phyloP scores from a whole-genome alignment of 2,113 vertebrate species.

The Tursiops truncatus region DNA sequence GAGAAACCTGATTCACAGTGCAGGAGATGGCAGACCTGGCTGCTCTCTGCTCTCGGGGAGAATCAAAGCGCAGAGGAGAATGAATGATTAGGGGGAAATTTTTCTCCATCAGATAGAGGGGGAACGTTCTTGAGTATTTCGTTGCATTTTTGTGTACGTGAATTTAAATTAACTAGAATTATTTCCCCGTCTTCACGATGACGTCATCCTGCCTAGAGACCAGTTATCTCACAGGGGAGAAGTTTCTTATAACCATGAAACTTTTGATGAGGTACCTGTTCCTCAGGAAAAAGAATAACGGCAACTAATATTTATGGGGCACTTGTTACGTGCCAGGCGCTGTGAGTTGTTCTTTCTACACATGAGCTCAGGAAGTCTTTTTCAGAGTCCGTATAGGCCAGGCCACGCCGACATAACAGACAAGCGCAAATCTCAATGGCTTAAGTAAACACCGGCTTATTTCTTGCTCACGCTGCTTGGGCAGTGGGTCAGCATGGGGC shows the following conservation, averaged over 20 bases:
- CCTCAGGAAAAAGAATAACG: background rate
- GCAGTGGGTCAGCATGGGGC: background rate
- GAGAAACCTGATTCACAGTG: background rate
- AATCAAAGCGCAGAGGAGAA: background rate
- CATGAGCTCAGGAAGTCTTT: background rate
- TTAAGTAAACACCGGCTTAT: background rate
- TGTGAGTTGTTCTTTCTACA: background rate
- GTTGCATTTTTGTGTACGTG: background rate
- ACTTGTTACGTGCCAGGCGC: too few relatives aligned
- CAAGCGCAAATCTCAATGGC: background rate
- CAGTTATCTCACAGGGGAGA: background rate
- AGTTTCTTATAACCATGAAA: background rate
- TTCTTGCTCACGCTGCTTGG: background rate
- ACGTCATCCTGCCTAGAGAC: background rate
- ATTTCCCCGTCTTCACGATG: background rate
- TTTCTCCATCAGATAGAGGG: background rate
- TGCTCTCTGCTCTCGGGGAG: background rate
- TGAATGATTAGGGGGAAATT: rapidly evolving
- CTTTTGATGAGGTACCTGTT: background rate
- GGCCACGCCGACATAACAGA: background rate
- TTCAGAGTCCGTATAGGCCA: background rate
- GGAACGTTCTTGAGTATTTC: background rate
- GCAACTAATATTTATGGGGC: too few relatives aligned
- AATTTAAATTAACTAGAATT: background rate
- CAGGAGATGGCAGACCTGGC: background rate